Evolutionary conservation across 2,113 vertebrate genomes (phyloP), one percentile per base, ranked within the genome.

Genomic region (Crocuta crocuta): DNA sequence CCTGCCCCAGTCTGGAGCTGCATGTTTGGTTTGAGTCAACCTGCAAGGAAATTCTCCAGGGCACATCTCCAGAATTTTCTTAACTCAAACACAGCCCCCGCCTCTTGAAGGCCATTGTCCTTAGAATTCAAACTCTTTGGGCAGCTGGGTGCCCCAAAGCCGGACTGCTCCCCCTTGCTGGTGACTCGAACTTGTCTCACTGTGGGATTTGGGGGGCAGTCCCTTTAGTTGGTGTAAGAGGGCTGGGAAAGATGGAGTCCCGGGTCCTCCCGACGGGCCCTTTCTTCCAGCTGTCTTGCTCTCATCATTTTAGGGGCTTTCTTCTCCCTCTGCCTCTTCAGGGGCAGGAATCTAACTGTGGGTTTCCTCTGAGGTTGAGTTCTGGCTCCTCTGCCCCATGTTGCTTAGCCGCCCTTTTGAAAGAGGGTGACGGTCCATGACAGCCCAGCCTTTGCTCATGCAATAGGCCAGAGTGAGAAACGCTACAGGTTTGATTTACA

Each of bases 131-230:
- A 82, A 86, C 43, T 15, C 88, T 92, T 53, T 43, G 17, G 58
- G 28, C 45, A 50, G 68, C 55, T 33, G 21, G 0, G 5, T 39
- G 24, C 26, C 79, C 16, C 48, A 26, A 9, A 73, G 53, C 86
- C 50, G 45, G 28, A 9, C 31, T 10, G 10, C 24, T 43, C 55
- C 33, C 8, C 1, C 12, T 33, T 66, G 7, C 78, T 12, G 61
- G 58, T 5, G 73, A 13, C 28, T 31, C 68, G 66, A 86, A 43
- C 9, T 21, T 33, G 35, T 73, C 23, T 16, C 31, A 3, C 55
- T 1, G 3, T 2, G 4, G 35, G 50, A 2, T 0, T 8, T 2
- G 4, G 35, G 8, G 48, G 15, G 1, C 7, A 12, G 53, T 16
- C 15, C 39, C 12, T 35, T 17, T 1, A 16, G 19, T 79, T 2